Conservation (phyloP, 2,797 vertebrate species). For the Huso huso region DNA sequence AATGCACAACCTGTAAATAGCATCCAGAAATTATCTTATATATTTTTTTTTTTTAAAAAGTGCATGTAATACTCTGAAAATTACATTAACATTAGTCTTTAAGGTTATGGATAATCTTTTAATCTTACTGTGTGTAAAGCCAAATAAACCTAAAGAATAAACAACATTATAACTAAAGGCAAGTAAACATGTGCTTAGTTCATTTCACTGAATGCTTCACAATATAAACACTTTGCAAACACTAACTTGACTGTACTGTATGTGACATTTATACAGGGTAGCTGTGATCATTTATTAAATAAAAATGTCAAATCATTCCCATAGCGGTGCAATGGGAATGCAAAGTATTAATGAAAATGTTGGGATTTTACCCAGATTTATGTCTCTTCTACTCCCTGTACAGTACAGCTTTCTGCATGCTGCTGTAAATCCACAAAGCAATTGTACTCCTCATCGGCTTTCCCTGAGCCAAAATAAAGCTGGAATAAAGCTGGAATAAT, state of each 20-base stretch:
- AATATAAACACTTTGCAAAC: not conserved
- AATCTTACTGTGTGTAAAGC: too few species aligned
- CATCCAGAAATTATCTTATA: too few species aligned
- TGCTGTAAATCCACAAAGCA: constrained; percentile 45
- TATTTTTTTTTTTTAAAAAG: too few species aligned
- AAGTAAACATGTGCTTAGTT: too few species aligned
- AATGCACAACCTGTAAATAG: too few species aligned
- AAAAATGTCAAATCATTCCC: constrained; percentile 24
- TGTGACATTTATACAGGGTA: not conserved
- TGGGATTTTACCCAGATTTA: constrained; percentile 50
- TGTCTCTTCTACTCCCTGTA: constrained; percentile 22
- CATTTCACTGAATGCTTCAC: too few species aligned
- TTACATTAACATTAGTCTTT: too few species aligned
- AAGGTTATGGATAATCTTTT: too few species aligned
- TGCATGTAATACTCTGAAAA: too few species aligned
- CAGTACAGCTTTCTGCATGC: constrained; percentile 44
- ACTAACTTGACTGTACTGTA: not conserved
- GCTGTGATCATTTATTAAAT: constrained; percentile 2
- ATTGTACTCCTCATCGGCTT: constrained; percentile 56
- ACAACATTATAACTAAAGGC: too few species aligned
- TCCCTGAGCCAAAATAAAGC: constrained; percentile 53
- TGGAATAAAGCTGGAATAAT: constrained; percentile 3
- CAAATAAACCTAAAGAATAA: too few species aligned
- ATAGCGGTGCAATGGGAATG: constrained; percentile 15
- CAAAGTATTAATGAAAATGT: constrained; percentile 35